A percentile compares a stretch with the other conserved stretches of the same genome.
Evolutionary conservation across 2,888 invertebrate species (phyloP).

Genomic region (Eupithecia tripunctaria): DNA sequence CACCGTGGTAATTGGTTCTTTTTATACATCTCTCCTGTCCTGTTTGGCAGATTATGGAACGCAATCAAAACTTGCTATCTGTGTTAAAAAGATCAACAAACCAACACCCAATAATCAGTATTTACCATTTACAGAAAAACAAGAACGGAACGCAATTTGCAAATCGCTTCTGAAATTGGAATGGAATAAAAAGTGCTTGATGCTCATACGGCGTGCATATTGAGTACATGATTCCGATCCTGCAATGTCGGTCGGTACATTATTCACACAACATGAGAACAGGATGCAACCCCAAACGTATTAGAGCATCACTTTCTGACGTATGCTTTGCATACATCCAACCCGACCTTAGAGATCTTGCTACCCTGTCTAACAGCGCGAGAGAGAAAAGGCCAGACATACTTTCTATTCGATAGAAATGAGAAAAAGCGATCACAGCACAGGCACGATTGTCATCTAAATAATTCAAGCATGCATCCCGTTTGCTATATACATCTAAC

Average conservation of each 20-base stretch:
- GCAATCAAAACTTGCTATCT: background rate
- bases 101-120: background rate
- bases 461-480: conserved; percentile 80
- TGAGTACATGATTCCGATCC: conserved; percentile 17
- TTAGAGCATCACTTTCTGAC: conserved; percentile 70
- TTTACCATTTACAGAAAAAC: conserved; percentile 5
- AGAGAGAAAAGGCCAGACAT: conserved; percentile 52
- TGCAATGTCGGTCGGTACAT: conserved; percentile 54
- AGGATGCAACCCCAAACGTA: conserved; percentile 67
- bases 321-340: conserved; percentile 67
- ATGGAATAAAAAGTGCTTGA: conserved; percentile 32
- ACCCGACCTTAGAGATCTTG: conserved; percentile 53
- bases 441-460: conserved; percentile 81
- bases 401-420: conserved; percentile 70
- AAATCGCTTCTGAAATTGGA: conserved; percentile 36
- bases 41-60: background rate
- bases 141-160: conserved; percentile 32
- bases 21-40: background rate
- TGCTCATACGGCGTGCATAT: conserved; percentile 36
- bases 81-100: background rate
- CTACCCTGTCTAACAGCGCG: conserved; percentile 52
- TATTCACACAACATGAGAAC: conserved; percentile 64
- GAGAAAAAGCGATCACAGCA: conserved; percentile 81
- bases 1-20: background rate
- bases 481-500: conserved; percentile 58